Base-by-base conservation (phyloP, 2,797 vertebrate species). In the Cirrhinus mrigala region DNA sequence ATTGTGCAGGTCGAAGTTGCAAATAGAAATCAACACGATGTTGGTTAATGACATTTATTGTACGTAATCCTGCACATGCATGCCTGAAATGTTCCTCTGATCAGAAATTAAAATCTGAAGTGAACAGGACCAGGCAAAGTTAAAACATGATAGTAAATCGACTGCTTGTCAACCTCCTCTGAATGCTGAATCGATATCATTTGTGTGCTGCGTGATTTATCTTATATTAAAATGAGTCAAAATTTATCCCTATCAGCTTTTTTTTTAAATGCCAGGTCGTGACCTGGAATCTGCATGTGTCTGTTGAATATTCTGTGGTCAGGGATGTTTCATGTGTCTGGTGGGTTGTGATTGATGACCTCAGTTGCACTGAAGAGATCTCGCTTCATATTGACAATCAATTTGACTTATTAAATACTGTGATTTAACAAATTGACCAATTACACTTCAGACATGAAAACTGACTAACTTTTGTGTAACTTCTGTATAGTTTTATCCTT, bases 231-330 rank as follows among this genome's bases (percentile, higher is more conserved):
- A 83, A 76, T 33, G 10, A 74, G 40, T 74, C 14, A 3, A 48
- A 18, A 78, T 66, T 15, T 1, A 20, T 66, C 10, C 10, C 4
- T 44, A 56, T 73, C 52, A 74, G 69, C 40, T 33, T 74, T 68
- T 29, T 73, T 68, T 83, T 27, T 5, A 22, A 56, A 83, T 54
- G 69, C 16, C 60, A 54, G 58, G 1, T 52, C n/a, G 50, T 64
- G 44, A 66, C 71, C 58, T 83, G 7, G 20, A 37, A 66, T 83
- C n/a, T 76, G 40, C 14, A 66, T 66, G 14, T 79, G 20, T 22
- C 29, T 66, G 58, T 40, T 76, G 58, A 83, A 54, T 83, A 20
- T 37, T 83, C 71, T 44, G 52, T 58, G 58, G 46, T 66, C 40
- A 9, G 46, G 29, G 44, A 83, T 83, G 27, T 37, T 48, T 27